Evolutionary conservation across 2,888 invertebrate genomes (phyloP), one percentile per base, ranked within the genome.

Genomic region (Elgonia sp.): DNA sequence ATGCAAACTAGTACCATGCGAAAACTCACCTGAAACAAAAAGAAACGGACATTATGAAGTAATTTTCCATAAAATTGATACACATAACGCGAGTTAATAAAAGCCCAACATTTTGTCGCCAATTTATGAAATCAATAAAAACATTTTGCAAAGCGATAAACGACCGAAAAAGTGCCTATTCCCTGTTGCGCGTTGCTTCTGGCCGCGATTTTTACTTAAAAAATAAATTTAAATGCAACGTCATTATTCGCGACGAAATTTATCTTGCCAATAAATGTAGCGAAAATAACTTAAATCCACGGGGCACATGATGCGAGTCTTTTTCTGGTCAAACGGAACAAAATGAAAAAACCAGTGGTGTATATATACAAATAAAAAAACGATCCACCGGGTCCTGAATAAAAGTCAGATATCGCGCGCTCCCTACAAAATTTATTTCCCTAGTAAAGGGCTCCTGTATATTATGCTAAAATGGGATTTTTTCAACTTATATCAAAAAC

Each of bases 21-120:
- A 87, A 77, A 92, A 92, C 92, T 93, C 92, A 93, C 92, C 92
- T 93, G 91, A 89, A 92, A 93, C 90, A 91, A 89, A 91, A 92
- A 89, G 84, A 89, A 84, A 65, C 21, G 5, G 12, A 37, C 57
- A 84, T 76, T 67, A 76, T 76, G 42, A 69, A 84, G 40, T 62
- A 69, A 76, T 84, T 84, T 62, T 65, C 76, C 42, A 75, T 76
- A 18, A 76, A 75, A 76, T 67, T 84, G 65, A 73, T 84, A 57
- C 57, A 67, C 60, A 75, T 67, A 73, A 75, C 57, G 67, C 46
- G 46, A 73, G 46, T 63, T 20, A 39, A 81, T 70, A 81, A 81
- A 70, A 80, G 50, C 14, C 16, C 42, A 42, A 57, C 37, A 60
- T 67, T 67, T 75, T 73, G 42, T 20, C 20, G 37, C n/a, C 20